These are phyloP conservation scores for Callosobruchus maculatus DNA, from an alignment of 2,888 invertebrate genomes.

Conservation along the genomic window DNA sequence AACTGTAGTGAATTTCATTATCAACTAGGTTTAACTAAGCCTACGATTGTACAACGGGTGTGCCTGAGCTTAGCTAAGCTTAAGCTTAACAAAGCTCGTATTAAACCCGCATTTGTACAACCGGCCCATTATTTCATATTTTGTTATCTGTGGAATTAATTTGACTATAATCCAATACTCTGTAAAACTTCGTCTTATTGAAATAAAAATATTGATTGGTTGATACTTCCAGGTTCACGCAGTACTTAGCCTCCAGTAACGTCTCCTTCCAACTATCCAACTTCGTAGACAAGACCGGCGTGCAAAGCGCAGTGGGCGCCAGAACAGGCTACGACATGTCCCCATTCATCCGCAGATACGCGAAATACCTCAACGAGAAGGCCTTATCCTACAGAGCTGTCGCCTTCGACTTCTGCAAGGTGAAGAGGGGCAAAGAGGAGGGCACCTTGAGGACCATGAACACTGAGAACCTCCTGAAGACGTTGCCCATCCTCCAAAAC, in stretches of 20 bases:
- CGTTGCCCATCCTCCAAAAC: conserved; percentile 92
- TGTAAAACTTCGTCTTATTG: too few species aligned
- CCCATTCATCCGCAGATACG: conserved; percentile 96
- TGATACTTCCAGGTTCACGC: conserved; percentile 67
- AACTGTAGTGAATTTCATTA: too few species aligned
- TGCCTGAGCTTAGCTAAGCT: too few species aligned
- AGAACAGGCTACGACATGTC: conserved; percentile 94
- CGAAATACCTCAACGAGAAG: conserved; percentile 99
- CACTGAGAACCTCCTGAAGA: conserved; percentile 95
- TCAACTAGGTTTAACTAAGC: too few species aligned
- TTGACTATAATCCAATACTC: too few species aligned
- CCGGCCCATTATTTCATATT: too few species aligned
- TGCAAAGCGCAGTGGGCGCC: conserved; percentile 81
- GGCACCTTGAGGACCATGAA: conserved; percentile 97
- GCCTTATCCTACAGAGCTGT: conserved; percentile 97
- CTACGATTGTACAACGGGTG: too few species aligned
- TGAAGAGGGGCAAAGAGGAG: conserved; percentile 98
- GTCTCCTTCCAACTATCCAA: conserved; percentile 97
- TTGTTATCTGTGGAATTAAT: too few species aligned
- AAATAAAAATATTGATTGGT: too few species aligned
- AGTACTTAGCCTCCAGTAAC: conserved; percentile 99
- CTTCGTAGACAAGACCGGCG: conserved; percentile 96
- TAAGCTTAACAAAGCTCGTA: too few species aligned
- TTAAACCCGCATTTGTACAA: too few species aligned
- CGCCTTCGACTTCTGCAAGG: conserved; percentile 99